These are phyloP conservation scores for Rousettus madagascariensis DNA, from an alignment of 2,797 vertebrate genomes.

Conservation along the genomic window DNA sequence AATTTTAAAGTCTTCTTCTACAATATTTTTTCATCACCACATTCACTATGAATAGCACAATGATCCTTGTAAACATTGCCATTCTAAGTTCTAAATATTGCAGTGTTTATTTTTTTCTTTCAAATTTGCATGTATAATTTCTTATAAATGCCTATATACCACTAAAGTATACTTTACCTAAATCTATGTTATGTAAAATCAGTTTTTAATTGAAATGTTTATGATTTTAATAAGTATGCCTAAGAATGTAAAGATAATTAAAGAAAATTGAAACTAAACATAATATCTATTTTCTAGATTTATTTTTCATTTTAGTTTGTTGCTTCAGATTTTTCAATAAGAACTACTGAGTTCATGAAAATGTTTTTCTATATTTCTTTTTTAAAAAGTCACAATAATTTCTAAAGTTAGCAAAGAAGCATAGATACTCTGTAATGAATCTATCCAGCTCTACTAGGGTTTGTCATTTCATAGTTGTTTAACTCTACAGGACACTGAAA, in stretches of 20 bases:
- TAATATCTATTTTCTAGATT: neutral
- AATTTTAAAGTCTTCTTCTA: neutral
- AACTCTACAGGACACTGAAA: neutral
- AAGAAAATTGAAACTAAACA: neutral
- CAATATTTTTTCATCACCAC: neutral
- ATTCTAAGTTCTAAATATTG: neutral
- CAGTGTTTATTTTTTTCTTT: neutral
- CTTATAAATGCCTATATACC: neutral
- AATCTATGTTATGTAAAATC: neutral
- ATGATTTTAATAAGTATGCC: neutral
- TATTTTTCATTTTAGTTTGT: conserved; percentile 14
- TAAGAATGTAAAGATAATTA: neutral
- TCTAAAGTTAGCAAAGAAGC: neutral
- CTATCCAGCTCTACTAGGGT: neutral
- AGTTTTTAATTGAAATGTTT: conserved; percentile 5
- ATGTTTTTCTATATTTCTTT: neutral
- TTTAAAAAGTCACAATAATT: neutral
- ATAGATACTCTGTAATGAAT: neutral
- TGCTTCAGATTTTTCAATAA: neutral
- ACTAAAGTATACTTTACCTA: neutral
- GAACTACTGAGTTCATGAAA: neutral
- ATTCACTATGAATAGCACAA: neutral
- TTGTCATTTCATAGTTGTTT: neutral
- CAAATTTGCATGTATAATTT: neutral
- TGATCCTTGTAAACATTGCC: neutral